These are phyloP conservation scores for Nothocercus nigrocapillus DNA, from an alignment of 2,113 vertebrate species.

Conservation along the genomic window DNA sequence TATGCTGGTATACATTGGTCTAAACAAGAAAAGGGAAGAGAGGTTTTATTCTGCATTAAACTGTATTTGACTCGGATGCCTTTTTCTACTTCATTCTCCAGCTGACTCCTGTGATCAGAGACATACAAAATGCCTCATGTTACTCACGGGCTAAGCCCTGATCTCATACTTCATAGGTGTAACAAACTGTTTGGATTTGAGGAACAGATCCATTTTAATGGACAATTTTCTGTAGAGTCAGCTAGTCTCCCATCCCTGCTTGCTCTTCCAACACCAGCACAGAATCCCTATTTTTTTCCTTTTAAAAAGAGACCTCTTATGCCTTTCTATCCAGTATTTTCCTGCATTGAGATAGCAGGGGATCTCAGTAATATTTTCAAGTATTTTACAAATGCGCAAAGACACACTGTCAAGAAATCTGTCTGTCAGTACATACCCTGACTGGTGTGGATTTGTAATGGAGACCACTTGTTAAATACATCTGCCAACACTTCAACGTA, in stretches of 20 bases:
- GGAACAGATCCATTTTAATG: background rate
- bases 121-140: fast-evolving
- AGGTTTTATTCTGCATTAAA: background rate
- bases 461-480: background rate
- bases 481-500: background rate
- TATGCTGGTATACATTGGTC: background rate
- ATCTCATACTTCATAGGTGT: background rate
- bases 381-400: background rate
- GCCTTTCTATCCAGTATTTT: background rate
- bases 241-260: background rate
- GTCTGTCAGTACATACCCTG: background rate
- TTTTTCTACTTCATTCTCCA: background rate
- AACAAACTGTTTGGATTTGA: background rate
- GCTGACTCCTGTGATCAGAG: background rate
- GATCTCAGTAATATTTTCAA: background rate
- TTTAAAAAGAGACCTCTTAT: background rate
- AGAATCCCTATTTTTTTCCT: background rate
- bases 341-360: background rate
- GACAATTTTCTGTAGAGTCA: background rate
- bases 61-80: background rate
- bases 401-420: background rate
- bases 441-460: background rate
- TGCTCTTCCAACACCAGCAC: background rate
- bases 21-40: background rate
- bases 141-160: background rate